These are phyloP conservation scores for Agapornis canus DNA, from an alignment of 2,797 vertebrate genomes.

Conservation along the genomic window DNA sequence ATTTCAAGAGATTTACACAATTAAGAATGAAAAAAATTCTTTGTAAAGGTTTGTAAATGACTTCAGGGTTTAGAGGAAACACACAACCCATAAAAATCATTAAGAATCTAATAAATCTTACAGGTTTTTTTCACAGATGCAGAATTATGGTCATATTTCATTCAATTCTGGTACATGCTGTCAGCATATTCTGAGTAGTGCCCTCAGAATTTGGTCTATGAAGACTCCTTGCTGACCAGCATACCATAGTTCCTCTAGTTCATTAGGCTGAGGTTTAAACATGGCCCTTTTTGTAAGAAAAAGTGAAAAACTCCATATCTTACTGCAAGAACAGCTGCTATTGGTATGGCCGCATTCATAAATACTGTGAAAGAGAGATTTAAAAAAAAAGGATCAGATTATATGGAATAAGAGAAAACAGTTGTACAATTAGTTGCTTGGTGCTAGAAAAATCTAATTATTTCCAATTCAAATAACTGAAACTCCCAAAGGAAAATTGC, in stretches of 20 bases:
- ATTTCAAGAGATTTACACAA: background rate
- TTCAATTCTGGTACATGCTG: background rate
- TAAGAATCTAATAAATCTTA: background rate
- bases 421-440: background rate
- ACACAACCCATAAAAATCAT: background rate
- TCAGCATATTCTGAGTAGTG: background rate
- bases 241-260: background rate
- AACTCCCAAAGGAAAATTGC: background rate
- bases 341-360: slow-evolving; percentile 97
- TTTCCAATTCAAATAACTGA: background rate
- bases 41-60: background rate
- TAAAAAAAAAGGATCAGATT: slow-evolving; percentile 35
- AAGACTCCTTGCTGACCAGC: background rate
- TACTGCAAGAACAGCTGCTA: slow-evolving; percentile 95
- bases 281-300: background rate
- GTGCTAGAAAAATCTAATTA: background rate
- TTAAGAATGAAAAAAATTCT: background rate
- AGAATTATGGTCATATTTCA: background rate
- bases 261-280: background rate
- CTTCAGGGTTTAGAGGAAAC: background rate
- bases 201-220: background rate
- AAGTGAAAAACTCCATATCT: slow-evolving; percentile 46
- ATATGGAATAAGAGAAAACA: background rate
- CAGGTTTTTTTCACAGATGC: background rate
- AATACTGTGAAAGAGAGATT: slow-evolving; percentile 86